Evolutionary conservation across 2,113 vertebrate species (phyloP), one percentile per base, ranked within the genome.

Genomic region (Chascanopsetta lugubris): DNA sequence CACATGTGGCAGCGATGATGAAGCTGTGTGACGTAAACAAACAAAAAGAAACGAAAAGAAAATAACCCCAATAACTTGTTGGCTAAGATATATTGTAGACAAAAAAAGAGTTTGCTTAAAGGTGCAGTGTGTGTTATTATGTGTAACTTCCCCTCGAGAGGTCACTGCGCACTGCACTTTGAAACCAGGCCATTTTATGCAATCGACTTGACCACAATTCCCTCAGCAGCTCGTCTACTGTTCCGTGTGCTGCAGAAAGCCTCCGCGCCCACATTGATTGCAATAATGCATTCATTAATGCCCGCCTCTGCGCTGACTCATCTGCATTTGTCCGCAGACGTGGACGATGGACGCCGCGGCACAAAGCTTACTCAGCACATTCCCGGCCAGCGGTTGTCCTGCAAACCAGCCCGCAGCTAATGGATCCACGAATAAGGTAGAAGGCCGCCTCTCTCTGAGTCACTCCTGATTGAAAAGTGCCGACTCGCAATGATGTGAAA

Each of bases 341-440:
- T 93, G 94, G 83, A 88, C 93, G 72, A 87, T 90, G 56, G 88
- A 93, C 47, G 69, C 90, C 1, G 79, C 86, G 10, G 90, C 90
- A 51, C 94, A 93, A 54, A 85, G 91, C 71, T 94, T 94, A 57
- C 85, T 93, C 50, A 94, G 70, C 71, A 93, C 90, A 79, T 85
- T 91, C 27, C 72, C 92, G 67, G 88, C 62, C 50, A 78, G 83
- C 20, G 78, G 81, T 47, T 40, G 83, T 88, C 69, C 92, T 84
- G 11, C 47, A 83, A 5, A 83, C 84, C 67, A 90, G 7, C 46
- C 87, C 43, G 79, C 93, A 71, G 89, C 92, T 40, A 95, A 94
- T 17, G 93, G 91, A 58, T 85, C 91, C 0, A 69, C 86, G 55
- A 93, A 42, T 65, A 94, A 95, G 95, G 96, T 97, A 93, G 27